Evolutionary conservation across 2,113 vertebrate genomes (phyloP), one percentile per base, ranked within the genome.

Genomic region (Cariama cristata): DNA sequence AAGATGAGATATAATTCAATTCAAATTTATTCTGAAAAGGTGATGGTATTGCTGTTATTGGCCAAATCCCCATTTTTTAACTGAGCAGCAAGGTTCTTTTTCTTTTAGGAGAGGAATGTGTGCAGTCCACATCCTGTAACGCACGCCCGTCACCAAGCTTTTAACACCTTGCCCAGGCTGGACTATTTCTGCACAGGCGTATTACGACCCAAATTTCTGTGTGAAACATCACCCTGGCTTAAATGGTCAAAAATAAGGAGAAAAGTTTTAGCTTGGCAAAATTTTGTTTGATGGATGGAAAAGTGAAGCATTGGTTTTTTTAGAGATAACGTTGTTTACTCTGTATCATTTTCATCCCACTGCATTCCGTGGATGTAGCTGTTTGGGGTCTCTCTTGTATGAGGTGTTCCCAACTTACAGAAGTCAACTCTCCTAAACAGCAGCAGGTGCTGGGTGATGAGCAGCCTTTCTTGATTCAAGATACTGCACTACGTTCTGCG

Each of bases 281-380:
- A 30, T 82, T 87, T 59, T 66, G 11, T 60, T 81, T 64, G 76
- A 33, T 17, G 45, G 55, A 44, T 10, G 16, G 30, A 32, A 66
- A 80, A 86, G 45, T 40, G 22, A 58, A 71, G 13, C 88, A 38
- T 44, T 44, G 22, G 0, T 5, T 30, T 38, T 28, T 45, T 45
- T 24, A 55, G 6, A 45, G 21, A 32, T 84, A 44, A 66, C 2
- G 8, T n/a, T 73, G 47, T 35, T 94, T 32, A 59, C 24, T 66
- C 45, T 19, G 32, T 26, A 23, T 38, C 2, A 0, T 5, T 91
- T 80, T 63, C 1, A 1, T 49, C 45, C 32, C 42, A 0, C 23
- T 69, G 28, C 24, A 52, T 63, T 69, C 23, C 50, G 33, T 22
- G 14, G 19, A 38, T 45, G 35, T 26, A 28, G 13, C 15, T 44